phyloP scores from a whole-genome alignment of 2,113 vertebrate genomes.

The Dromas ardeola region DNA sequence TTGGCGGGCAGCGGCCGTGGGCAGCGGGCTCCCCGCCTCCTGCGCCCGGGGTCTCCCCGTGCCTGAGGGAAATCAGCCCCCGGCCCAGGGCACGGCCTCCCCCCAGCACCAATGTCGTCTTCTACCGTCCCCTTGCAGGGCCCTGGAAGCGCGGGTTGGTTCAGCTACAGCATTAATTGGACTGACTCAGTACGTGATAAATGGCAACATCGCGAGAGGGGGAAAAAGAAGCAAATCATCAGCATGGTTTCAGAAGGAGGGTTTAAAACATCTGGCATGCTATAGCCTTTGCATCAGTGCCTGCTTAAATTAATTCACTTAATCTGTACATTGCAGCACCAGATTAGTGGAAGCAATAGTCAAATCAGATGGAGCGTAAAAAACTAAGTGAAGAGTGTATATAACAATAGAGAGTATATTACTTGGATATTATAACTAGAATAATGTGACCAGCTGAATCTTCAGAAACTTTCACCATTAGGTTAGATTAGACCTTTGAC shows the following conservation, averaged over 20 bases:
- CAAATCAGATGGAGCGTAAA: not conserved
- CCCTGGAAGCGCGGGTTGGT: accelerated
- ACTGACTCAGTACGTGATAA: accelerated
- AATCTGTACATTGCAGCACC: no score
- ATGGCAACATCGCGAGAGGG: no score
- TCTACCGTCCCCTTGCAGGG: accelerated
- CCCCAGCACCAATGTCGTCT: accelerated
- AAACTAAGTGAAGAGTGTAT: accelerated
- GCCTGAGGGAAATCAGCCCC: no score
- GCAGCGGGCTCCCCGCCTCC: accelerated
- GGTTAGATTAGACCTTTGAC: not conserved
- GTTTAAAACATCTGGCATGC: no score
- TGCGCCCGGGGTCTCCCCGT: not conserved
- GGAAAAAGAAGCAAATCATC: accelerated
- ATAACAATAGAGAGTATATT: not conserved
- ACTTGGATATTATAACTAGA: accelerated
- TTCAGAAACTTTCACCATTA: not conserved
- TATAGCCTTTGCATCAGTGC: accelerated
- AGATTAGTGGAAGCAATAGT: not conserved
- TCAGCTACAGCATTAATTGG: accelerated
- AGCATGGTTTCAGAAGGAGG: not conserved
- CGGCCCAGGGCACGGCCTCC: not conserved
- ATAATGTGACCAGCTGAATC: not conserved
- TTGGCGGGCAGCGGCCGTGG: not conserved
- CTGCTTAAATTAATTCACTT: not conserved